Evolutionary conservation across 1,140 invertebrate genomes (phyloP).

Genomic region (Cotesia glomerata): DNA sequence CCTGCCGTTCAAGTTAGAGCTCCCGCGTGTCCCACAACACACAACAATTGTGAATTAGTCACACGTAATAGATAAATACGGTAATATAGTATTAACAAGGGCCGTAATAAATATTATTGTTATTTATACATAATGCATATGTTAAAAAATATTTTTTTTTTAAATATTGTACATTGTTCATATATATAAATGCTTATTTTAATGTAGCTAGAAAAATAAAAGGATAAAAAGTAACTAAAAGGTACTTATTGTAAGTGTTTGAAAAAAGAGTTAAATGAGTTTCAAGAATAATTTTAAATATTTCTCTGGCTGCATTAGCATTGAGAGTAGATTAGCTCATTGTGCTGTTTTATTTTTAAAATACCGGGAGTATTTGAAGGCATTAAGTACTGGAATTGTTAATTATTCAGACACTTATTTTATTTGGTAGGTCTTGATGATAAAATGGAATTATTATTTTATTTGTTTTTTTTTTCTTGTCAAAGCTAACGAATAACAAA

Average conservation of each 20-base stretch:
- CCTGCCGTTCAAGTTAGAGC: constrained; percentile 61
- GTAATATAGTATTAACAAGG: constrained; percentile 31
- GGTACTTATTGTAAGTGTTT: too few relatives aligned
- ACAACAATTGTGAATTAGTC: constrained; percentile 62
- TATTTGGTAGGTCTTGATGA: constrained; percentile 13
- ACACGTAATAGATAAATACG: constrained; percentile 47
- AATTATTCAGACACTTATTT: constrained; percentile 16
- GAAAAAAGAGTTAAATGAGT: background rate
- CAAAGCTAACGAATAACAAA: constrained; percentile 6
- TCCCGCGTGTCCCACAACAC: constrained; percentile 62
- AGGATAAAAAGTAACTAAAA: background rate
- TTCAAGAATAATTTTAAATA: background rate
- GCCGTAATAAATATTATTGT: constrained; percentile 11
- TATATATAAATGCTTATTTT: background rate
- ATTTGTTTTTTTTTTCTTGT: too few relatives aligned
- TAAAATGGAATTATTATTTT: background rate
- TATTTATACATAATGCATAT: constrained; percentile 9
- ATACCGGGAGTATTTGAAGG: background rate
- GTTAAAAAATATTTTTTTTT: background rate
- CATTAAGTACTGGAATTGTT: constrained; percentile 4
- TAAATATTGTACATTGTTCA: background rate
- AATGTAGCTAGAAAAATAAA: background rate
- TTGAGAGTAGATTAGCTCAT: background rate
- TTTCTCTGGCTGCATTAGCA: constrained; percentile 22
- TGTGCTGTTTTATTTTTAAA: constrained; percentile 5